Conservation (phyloP, 2,113 vertebrate species). For the Anarhynchus alexandrinus region DNA sequence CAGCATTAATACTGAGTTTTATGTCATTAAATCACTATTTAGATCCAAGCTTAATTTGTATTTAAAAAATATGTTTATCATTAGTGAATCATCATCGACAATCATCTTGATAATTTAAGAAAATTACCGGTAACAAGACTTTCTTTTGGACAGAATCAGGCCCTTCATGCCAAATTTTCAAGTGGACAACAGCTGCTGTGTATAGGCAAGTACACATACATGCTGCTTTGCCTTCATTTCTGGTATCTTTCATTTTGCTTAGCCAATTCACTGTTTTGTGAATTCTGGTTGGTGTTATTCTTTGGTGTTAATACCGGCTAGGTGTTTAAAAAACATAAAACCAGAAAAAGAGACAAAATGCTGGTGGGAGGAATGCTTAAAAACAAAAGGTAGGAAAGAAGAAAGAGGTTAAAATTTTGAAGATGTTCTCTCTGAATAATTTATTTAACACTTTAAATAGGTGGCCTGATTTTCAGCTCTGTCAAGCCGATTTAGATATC, state of each 20-base stretch:
- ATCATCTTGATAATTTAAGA: not conserved
- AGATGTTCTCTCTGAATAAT: not conserved
- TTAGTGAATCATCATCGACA: not conserved
- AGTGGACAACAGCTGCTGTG: not conserved
- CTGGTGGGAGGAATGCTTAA: not conserved
- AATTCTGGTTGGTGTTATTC: not conserved
- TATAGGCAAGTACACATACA: not conserved
- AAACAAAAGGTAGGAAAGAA: not conserved
- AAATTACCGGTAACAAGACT: not conserved
- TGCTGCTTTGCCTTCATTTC: not conserved
- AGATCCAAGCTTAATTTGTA: not conserved
- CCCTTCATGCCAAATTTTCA: not conserved
- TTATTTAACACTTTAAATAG: not conserved
- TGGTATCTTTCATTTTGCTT: not conserved
- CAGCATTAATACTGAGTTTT: not conserved
- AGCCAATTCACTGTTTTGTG: not conserved
- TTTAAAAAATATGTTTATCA: not conserved
- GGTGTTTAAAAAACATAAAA: not conserved
- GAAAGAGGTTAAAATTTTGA: constrained; percentile 8
- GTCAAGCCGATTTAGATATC: not conserved
- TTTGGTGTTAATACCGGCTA: not conserved
- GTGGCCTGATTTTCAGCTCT: constrained; percentile 2
- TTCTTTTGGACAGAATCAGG: not conserved
- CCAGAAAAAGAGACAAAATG: not conserved
- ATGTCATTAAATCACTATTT: not conserved